Base-by-base conservation (phyloP, 2,113 vertebrate species). In the Bettongia penicillata region DNA sequence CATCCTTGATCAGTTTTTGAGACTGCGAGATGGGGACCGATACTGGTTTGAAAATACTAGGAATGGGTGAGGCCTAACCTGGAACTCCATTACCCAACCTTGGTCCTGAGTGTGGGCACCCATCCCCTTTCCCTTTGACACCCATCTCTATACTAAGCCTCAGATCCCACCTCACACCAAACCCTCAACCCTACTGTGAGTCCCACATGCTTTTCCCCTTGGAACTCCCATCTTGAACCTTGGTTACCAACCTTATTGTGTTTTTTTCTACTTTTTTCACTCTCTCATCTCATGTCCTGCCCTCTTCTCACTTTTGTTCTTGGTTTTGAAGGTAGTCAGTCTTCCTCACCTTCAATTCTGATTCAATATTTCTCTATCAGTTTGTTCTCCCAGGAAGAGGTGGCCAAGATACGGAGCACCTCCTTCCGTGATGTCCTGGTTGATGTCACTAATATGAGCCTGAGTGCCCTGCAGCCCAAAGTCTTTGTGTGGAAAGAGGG, bases 31-130 rank as follows among this genome's bases (percentile, higher is more conserved):
- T 52, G 99, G 99, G 23, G 99, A 99, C 92, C 99, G 99, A 52
- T 99, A 99, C 97, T 99, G 99, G 99, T 99, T 99, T 96, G 99
- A 99, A 98, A 99, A 99, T 90, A 98, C 96, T 92, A 98, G 97
- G 95, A 99, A 99, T 93, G 99, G 99, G 99, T 99, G 97, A 96
- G 94, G 61, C 53, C 52, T 68, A 22, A 2, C 47, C 28, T 28
- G 93, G 92, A 0, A 11, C 26, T 28, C 2, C 8, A 84, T 22
- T 8, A 25, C 91, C 47, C 22, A 1, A 84, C 19, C n/a, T 84
- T 84, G n/a, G 37, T 84, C 68, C 37, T 84, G n/a, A 43, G 16
- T 23, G n/a, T 84, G 68, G 31, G 68, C 37, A 16, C 19, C 37
- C 1, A 0, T 14, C 19, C 61, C 14, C 16, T n/a, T 77, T 77